These are phyloP conservation scores for Anoplopoma fimbria DNA, from an alignment of 2,113 vertebrate species.

Conservation along the genomic window DNA sequence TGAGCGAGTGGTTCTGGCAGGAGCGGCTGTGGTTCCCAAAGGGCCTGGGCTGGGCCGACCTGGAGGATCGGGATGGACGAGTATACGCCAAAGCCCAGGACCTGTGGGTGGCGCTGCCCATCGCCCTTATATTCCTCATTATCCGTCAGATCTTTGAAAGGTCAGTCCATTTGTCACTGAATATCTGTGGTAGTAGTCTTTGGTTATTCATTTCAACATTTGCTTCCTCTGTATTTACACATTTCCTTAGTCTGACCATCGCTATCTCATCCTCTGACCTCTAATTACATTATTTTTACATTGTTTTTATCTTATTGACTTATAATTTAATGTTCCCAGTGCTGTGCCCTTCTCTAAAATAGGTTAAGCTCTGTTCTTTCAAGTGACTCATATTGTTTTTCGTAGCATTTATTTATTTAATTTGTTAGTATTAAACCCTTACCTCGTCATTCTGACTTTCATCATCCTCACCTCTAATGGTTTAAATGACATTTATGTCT, in stretches of 20 bases:
- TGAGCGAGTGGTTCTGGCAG: slow-evolving; percentile 94
- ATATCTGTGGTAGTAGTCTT: not conserved
- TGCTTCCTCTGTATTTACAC: not conserved
- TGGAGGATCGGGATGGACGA: slow-evolving; percentile 90
- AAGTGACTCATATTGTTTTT: slow-evolving; percentile 10
- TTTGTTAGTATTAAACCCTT: not conserved
- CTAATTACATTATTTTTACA: not conserved
- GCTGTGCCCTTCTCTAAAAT: not conserved
- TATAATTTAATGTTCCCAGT: not conserved
- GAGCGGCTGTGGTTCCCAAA: slow-evolving; percentile 93
- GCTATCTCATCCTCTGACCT: not conserved
- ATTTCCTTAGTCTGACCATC: not conserved
- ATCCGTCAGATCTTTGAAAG: slow-evolving; percentile 93
- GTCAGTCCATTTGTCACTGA: slow-evolving; percentile 78
- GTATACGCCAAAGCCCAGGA: slow-evolving; percentile 90
- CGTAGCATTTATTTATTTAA: not conserved
- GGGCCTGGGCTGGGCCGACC: slow-evolving; percentile 93
- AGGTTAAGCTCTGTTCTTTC: not conserved
- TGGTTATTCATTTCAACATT: slow-evolving; percentile 12
- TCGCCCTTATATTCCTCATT: slow-evolving; percentile 90
- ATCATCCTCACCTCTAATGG: not conserved
- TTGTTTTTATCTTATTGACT: not conserved
- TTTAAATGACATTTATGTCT: not conserved
- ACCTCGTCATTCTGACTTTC: not conserved
- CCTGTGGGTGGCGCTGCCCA: slow-evolving; percentile 90